Conservation (phyloP, 2,113 vertebrate species). For the Cacatua alba region DNA sequence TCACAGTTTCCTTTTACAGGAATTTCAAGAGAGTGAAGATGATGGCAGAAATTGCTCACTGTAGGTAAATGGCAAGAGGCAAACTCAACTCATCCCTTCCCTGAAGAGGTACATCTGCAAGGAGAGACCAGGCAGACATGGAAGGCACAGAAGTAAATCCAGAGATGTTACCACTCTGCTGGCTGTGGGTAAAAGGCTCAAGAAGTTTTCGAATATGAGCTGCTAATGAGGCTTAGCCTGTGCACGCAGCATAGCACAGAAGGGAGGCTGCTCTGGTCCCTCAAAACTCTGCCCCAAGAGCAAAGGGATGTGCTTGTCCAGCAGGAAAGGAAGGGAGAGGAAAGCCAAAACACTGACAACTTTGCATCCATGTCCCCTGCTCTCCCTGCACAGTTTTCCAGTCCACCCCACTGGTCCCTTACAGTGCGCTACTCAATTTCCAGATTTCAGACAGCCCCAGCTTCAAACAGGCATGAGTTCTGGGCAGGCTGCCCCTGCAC, state of each 20-base stretch:
- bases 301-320: not conserved
- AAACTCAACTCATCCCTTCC: not conserved
- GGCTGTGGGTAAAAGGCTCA: not conserved
- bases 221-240: not conserved
- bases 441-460: not conserved
- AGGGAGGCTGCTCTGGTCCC: not conserved
- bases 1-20: not conserved
- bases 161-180: not conserved
- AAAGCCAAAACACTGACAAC: not conserved
- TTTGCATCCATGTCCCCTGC: not conserved
- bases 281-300: not conserved
- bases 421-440: not conserved
- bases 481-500: not conserved
- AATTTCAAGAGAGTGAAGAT: not conserved
- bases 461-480: fast-evolving
- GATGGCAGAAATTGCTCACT: not conserved
- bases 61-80: not conserved
- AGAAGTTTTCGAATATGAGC: not conserved
- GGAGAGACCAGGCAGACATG: not conserved
- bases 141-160: not conserved
- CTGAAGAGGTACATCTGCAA: not conserved
- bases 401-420: not conserved
- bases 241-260: not conserved
- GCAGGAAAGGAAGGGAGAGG: too few relatives aligned
- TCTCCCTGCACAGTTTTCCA: not conserved